These are phyloP conservation scores for Psilopogon haemacephalus DNA, from an alignment of 2,113 vertebrate genomes.

Conservation along the genomic window DNA sequence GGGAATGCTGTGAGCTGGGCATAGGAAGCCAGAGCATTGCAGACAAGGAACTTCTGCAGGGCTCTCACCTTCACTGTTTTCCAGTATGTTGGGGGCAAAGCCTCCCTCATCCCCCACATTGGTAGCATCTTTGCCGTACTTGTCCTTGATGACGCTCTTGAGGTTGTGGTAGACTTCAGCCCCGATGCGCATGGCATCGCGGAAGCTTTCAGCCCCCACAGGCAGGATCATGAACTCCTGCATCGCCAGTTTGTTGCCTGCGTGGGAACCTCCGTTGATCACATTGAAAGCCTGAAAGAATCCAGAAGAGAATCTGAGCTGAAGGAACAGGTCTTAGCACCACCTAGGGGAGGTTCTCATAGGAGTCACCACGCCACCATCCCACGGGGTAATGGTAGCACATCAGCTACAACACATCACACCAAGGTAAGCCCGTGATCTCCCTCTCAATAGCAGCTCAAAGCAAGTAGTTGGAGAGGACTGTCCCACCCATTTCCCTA, in stretches of 20 bases:
- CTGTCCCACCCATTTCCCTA: background rate
- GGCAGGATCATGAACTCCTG: constrained; percentile 95
- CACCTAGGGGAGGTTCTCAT: background rate
- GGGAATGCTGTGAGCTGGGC: background rate
- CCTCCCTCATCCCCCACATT: constrained; percentile 92
- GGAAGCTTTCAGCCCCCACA: constrained; percentile 91
- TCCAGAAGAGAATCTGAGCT: background rate
- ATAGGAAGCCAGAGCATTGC: background rate
- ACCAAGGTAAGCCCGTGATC: background rate
- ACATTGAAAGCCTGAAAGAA: constrained; percentile 88
- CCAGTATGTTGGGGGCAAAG: constrained; percentile 92
- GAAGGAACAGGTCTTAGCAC: background rate
- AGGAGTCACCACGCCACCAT: background rate
- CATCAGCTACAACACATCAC: background rate
- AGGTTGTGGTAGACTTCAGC: constrained; percentile 93
- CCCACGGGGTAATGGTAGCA: background rate
- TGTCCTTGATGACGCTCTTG: constrained; percentile 90
- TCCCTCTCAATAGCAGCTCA: background rate
- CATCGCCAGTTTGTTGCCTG: constrained; percentile 92
- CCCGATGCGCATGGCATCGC: constrained; percentile 87
- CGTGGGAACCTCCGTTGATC: constrained; percentile 91
- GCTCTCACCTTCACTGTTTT: constrained; percentile 90
- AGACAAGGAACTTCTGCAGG: background rate
- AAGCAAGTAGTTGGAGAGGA: background rate
- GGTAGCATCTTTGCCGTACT: constrained; percentile 92